phyloP scores from a whole-genome alignment of 2,797 vertebrate genomes.

The Menidia menidia region DNA sequence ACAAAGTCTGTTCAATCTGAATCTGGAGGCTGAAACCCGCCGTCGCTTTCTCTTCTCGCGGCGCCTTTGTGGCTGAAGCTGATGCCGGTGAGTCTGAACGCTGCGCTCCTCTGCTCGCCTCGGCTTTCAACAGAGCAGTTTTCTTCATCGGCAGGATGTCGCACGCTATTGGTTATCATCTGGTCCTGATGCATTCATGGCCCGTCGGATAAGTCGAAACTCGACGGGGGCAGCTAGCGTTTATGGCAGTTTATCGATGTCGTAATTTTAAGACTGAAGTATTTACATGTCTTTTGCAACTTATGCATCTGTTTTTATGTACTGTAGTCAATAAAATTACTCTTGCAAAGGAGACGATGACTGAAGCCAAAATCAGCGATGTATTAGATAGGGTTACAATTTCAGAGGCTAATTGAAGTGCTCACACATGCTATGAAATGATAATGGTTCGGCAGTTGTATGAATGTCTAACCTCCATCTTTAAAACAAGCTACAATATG shows the following conservation, averaged over 20 bases:
- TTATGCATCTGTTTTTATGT: not conserved
- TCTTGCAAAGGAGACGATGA: not conserved
- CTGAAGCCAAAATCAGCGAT: too few relatives aligned
- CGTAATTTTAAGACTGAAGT: too few relatives aligned
- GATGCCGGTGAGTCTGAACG: conserved; percentile 41
- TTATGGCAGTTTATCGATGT: not conserved
- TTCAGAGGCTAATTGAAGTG: not conserved
- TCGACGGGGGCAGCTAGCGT: not conserved
- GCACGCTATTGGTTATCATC: conserved; percentile 74
- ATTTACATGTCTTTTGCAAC: too few relatives aligned
- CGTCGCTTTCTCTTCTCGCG: conserved; percentile 37
- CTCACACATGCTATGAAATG: not conserved
- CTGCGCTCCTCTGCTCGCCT: conserved; percentile 55
- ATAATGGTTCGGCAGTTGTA: not conserved
- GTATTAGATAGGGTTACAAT: too few relatives aligned
- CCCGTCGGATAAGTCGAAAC: conserved; percentile 23
- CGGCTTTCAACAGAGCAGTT: conserved; percentile 64
- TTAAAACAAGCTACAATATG: not conserved
- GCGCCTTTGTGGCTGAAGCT: conserved; percentile 29
- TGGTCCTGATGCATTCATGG: conserved; percentile 43
- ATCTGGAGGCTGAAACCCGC: conserved; percentile 21
- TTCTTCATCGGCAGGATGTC: conserved; percentile 69
- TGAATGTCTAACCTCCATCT: not conserved
- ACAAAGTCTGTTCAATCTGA: conserved; percentile 35
- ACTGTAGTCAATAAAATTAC: not conserved